A percentile compares a stretch with the other conserved stretches of the same genome.
Conservation (phyloP, 1,140 invertebrate genomes). For the Trissolcus basalis region DNA sequence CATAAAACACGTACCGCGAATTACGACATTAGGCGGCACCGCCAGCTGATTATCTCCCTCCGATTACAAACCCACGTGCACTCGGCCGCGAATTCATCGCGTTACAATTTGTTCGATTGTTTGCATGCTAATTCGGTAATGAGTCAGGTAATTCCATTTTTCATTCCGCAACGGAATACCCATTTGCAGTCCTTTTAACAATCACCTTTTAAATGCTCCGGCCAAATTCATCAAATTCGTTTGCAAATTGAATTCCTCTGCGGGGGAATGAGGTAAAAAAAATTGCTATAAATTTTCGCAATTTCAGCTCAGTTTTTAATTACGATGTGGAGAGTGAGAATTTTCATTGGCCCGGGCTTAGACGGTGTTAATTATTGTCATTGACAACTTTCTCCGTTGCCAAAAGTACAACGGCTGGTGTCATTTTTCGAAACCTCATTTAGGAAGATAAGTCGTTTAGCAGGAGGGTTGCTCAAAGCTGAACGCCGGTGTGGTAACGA, state of each 20-base stretch:
- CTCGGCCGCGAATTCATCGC: conserved; percentile 19
- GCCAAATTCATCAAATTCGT: no score
- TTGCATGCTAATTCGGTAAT: conserved; percentile 17
- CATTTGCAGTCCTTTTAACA: no score
- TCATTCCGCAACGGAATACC: background rate
- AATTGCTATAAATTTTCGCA: no score
- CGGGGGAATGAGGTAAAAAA: no score
- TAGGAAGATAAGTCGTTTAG: conserved; percentile 58
- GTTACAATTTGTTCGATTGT: conserved; percentile 44
- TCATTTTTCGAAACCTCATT: conserved; percentile 38
- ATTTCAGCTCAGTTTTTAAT: no score
- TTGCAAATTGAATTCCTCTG: no score
- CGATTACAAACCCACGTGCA: conserved; percentile 19
- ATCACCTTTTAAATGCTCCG: no score
- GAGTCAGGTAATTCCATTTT: conserved; percentile 17
- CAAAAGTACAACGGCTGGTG: conserved; percentile 2
- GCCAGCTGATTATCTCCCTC: conserved; percentile 19
- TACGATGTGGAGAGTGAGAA: no score
- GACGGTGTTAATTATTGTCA: no score
- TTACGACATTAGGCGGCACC: conserved; percentile 29
- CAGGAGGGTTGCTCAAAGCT: conserved; percentile 36
- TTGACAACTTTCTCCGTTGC: background rate
- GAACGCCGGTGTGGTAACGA: conserved; percentile 35
- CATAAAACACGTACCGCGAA: conserved; percentile 52
- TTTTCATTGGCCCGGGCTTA: no score